phyloP scores from a whole-genome alignment of 1,140 invertebrate genomes.

The Drosophila orosa region DNA sequence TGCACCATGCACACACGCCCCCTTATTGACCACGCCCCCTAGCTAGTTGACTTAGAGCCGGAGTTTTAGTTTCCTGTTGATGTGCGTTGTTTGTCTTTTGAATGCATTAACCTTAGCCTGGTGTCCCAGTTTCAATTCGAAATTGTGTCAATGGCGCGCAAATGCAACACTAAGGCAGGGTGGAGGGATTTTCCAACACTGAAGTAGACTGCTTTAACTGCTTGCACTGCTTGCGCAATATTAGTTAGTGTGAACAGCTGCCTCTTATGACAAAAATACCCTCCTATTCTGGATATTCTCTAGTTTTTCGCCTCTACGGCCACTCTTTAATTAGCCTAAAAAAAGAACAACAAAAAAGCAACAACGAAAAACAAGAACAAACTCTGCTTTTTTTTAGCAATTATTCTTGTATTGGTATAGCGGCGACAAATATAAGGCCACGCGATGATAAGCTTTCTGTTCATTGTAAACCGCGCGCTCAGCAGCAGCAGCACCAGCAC shows the following conservation, averaged over 20 bases:
- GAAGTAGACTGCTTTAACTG: background rate
- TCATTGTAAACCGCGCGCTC: conserved; percentile 77
- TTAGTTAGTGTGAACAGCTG: background rate
- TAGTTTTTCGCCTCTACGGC: background rate
- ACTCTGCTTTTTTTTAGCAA: conserved; percentile 30
- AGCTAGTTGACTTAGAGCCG: conserved; percentile 48
- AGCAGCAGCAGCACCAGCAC: conserved; percentile 84
- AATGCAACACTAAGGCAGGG: conserved; percentile 19
- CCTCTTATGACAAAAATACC: too few species aligned
- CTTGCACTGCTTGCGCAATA: background rate
- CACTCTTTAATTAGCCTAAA: conserved; percentile 31
- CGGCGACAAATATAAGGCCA: conserved; percentile 47
- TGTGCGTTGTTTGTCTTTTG: conserved; percentile 74
- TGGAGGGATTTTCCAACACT: background rate
- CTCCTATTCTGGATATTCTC: too few species aligned
- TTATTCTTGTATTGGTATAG: conserved; percentile 32
- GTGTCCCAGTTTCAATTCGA: conserved; percentile 71
- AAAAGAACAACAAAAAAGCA: conserved; percentile 2
- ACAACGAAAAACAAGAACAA: conserved; percentile 17
- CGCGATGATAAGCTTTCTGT: conserved; percentile 80
- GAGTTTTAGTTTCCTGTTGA: conserved; percentile 78
- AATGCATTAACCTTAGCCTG: conserved; percentile 77
- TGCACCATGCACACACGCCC: conserved; percentile 53
- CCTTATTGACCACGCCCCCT: conserved; percentile 40
- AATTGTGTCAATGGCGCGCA: conserved; percentile 62